Evolutionary conservation across 2,113 vertebrate genomes (phyloP), one percentile per base, ranked within the genome.

Genomic region (Ammodytes dubius): DNA sequence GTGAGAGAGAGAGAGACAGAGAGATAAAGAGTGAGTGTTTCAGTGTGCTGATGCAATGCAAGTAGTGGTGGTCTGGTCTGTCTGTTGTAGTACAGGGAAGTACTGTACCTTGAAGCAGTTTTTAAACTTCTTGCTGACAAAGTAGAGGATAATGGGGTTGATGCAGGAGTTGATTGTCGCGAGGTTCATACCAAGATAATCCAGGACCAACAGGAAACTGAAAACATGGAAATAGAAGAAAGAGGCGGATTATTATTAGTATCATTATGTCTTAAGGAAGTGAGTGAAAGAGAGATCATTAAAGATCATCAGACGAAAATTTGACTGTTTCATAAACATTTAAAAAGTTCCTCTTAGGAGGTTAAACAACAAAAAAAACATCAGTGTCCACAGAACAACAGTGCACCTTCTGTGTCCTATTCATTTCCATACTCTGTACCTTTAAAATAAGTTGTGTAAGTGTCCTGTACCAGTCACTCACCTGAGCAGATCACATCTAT

Each of bases 41-140:
- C 54, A 3, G 0, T 65, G 58, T 37, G 13, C 46, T 45, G 42
- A 57, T 50, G 12, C 5, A 10, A 58, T 58, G 15, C 65, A 46
- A 47, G 27, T 27, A 27, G 27, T 27, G 27, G 27, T 27, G 27
- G 27, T 27, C 60, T n/a, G n/a, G n/a, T 47, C 60, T 43, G 64
- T 84, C 7, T 60, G 7, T 64, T 37, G 37, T 39, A 7, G 27
- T 27, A 27, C 27, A 27, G 35, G 39, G 27, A 27, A 52, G 49
- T 14, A 78, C 76, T 87, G 93, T 95, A 99, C 98, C 97, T 99
- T 97, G 88, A 99, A 99, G 87, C 98, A 99, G 87, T 99, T 99
- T 95, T 99, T 99, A 92, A 99, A 99, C 91, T 98, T 99, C 95
- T 99, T 99, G 96, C 98, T 99, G 90, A 99, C 97, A 89, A 99